A percentile compares a stretch with the other conserved stretches of the same genome.
Evolutionary conservation across 2,888 invertebrate species (phyloP).

Genomic region (Aporophyla lueneburgensis): DNA sequence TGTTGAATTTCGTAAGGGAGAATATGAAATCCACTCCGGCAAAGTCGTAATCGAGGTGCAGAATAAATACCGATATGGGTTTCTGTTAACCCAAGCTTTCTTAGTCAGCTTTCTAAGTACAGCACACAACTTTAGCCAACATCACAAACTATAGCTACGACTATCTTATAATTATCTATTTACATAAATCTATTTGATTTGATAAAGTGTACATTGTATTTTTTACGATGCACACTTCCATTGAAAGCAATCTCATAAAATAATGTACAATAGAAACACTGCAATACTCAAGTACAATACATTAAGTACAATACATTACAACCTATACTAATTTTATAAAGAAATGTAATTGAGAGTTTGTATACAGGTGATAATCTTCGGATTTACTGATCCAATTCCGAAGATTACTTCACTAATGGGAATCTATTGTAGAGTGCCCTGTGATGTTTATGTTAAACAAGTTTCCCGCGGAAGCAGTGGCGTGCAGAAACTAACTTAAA

Average conservation of each 20-base stretch:
- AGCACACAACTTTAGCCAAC: neutral
- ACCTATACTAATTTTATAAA: neutral
- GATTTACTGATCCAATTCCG: neutral
- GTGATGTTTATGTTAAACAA: neutral
- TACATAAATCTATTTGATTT: slow-evolving; percentile 2
- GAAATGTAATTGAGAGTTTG: neutral
- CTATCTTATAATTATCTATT: neutral
- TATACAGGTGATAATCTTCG: neutral
- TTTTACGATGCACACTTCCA: slow-evolving; percentile 1
- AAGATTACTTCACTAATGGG: neutral
- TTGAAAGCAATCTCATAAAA: slow-evolving; percentile 4
- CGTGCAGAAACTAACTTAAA: neutral
- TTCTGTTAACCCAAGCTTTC: slow-evolving; percentile 4
- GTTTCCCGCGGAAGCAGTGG: neutral
- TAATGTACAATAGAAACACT: neutral
- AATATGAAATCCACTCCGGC: neutral
- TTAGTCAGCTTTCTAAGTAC: neutral
- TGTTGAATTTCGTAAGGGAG: neutral
- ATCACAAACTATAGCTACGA: neutral
- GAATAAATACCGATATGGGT: neutral
- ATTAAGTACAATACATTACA: neutral
- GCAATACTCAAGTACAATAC: neutral
- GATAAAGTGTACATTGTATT: neutral
- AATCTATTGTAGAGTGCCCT: neutral
- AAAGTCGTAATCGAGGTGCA: neutral